These are phyloP conservation scores for Pseudomyrmex dendroicus DNA, from an alignment of 1,140 invertebrate genomes.

Conservation along the genomic window DNA sequence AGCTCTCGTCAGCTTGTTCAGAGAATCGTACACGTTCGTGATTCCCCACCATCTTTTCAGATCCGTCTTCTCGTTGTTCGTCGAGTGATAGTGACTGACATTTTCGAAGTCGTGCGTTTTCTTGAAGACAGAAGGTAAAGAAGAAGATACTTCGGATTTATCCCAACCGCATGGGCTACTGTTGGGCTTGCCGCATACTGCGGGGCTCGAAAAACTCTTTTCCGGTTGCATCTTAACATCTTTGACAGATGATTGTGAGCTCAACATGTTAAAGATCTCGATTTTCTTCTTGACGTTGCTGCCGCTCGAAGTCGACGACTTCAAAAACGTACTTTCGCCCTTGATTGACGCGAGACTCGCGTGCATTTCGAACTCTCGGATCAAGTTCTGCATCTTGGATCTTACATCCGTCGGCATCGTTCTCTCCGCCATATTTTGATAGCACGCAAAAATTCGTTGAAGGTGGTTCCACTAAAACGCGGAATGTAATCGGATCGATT, in stretches of 20 bases:
- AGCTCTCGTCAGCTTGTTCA: background rate
- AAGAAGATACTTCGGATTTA: background rate
- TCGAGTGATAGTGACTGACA: background rate
- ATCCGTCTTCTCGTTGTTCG: background rate
- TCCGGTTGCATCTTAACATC: too few relatives aligned
- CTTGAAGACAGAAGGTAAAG: background rate
- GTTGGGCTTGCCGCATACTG: background rate
- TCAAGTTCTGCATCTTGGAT: constrained; percentile 65
- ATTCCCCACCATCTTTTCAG: background rate
- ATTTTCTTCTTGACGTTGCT: constrained; percentile 11
- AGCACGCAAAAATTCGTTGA: background rate
- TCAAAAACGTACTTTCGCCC: too few relatives aligned
- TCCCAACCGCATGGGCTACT: too few relatives aligned
- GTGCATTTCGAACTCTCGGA: constrained; percentile 69
- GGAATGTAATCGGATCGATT: background rate
- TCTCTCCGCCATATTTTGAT: background rate
- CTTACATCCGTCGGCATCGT: constrained; percentile 5
- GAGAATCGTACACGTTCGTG: background rate
- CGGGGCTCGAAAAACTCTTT: background rate
- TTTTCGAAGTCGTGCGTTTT: background rate
- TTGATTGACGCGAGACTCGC: too few relatives aligned
- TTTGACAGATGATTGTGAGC: background rate
- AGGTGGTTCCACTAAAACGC: background rate
- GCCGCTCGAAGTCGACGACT: constrained; percentile 4
- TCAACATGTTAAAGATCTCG: background rate